Evolutionary conservation across 2,888 invertebrate species (phyloP), one percentile per base, ranked within the genome.

Genomic region (Tinea semifulvella): DNA sequence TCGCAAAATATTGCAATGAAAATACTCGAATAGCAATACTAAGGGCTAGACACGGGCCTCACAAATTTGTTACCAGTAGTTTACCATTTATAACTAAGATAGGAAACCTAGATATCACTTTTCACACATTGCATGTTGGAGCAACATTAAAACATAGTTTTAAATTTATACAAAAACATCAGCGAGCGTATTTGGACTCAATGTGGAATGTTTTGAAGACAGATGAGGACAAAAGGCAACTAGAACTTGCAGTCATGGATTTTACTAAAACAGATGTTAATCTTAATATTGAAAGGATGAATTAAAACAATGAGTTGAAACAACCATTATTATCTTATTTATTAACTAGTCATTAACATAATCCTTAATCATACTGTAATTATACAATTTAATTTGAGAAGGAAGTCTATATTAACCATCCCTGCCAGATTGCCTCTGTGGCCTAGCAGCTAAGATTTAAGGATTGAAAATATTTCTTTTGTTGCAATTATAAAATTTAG

Each of bases 61-160:
- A 93, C 58, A 84, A 77, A 56, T 85, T 89, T 63, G 79, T 92
- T 1, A 76, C 88, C 0, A 88, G 88, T 57, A 73, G 84, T 48
- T 56, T 93, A 50, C 91, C 92, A 10, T 82, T 87, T 53, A 81
- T 92, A 43, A 88, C 83, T n/a, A 77, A 84, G 56, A 74, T 92
- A 31, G 87, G 86, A 7, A 84, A 84, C 18, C 76, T 85, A 49
- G 68, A 75, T 42, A 88, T 89, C 0, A 77, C 70, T 44, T 63
- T 91, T 17, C 84, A 82, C 43, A 89, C 88, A 13, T 63, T 92
- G 3, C 91, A 92, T 63, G 82, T 86, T 1, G 91, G 92, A 16
- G 92, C 92, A 2, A 91, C 92, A 11, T 79, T 93, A 44, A 88
- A 87, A 65, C 90, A 92, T 51, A 91, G 92, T 66, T 91, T 89